Conservation (phyloP, 2,113 vertebrate genomes). For the Charadrius vociferus region DNA sequence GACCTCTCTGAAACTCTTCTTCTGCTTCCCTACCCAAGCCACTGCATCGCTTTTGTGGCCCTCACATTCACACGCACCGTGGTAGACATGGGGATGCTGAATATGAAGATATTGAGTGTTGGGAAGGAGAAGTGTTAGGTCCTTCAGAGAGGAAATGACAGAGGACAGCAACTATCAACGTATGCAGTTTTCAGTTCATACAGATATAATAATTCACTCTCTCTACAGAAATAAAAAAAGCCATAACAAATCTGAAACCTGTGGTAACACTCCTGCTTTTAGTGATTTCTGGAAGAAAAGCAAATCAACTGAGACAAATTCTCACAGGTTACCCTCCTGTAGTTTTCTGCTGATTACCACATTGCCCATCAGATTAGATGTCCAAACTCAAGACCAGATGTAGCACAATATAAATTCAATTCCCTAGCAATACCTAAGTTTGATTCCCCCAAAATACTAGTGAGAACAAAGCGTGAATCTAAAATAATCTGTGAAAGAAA, state of each 20-base stretch:
- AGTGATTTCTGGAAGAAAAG: background rate
- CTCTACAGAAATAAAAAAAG: background rate
- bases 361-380: background rate
- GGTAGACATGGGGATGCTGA: background rate
- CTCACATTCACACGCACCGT: fast-evolving
- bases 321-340: background rate
- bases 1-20: background rate
- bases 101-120: background rate
- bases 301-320: background rate
- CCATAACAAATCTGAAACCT: background rate
- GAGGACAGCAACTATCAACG: background rate
- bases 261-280: background rate
- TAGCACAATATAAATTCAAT: background rate
- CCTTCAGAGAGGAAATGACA: background rate
- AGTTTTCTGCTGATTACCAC: background rate
- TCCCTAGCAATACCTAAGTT: background rate
- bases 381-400: background rate
- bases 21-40: background rate
- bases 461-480: background rate
- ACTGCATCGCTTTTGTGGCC: background rate
- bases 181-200: background rate
- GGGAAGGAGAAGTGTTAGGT: background rate
- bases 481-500: background rate
- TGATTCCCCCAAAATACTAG: background rate
- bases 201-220: background rate